Conservation (phyloP, 2,113 vertebrate genomes). For the Perognathus longimembris region DNA sequence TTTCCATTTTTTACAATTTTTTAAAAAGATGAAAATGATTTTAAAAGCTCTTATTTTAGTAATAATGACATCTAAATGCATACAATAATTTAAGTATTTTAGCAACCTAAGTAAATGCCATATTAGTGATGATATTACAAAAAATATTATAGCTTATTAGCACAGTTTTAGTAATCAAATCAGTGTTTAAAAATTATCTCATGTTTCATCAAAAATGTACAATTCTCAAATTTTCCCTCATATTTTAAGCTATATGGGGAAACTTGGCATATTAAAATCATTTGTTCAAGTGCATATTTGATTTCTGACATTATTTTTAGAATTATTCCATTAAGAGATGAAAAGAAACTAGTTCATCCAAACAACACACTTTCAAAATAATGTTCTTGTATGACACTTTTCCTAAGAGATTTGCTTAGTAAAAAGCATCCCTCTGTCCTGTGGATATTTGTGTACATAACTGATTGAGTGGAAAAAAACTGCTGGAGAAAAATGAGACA, state of each 20-base stretch:
- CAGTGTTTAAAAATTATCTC: slow-evolving; percentile 84
- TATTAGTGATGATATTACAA: slow-evolving; percentile 20
- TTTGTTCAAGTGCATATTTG: slow-evolving; percentile 84
- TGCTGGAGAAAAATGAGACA: slow-evolving; percentile 91
- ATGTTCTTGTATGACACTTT: slow-evolving; percentile 86
- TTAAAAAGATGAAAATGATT: neutral
- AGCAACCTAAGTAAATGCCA: neutral
- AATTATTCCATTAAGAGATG: slow-evolving; percentile 68
- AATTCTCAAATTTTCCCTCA: slow-evolving; percentile 84
- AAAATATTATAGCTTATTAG: slow-evolving; percentile 77
- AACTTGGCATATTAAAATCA: slow-evolving; percentile 81
- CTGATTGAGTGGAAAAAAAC: slow-evolving; percentile 88
- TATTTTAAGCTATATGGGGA: slow-evolving; percentile 60
- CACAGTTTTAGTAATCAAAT: slow-evolving; percentile 78
- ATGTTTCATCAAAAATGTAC: slow-evolving; percentile 64
- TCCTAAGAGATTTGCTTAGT: slow-evolving; percentile 86
- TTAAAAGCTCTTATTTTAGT: neutral
- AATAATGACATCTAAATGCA: neutral
- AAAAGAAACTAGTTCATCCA: slow-evolving; percentile 55
- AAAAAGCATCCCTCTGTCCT: slow-evolving; percentile 87
- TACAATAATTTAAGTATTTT: slow-evolving; percentile 19
- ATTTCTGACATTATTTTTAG: slow-evolving; percentile 84
- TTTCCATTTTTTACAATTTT: neutral
- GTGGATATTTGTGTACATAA: slow-evolving; percentile 84
- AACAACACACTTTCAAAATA: slow-evolving; percentile 85